phyloP scores from a whole-genome alignment of 1,140 invertebrate species.

The Grapholita molesta region DNA sequence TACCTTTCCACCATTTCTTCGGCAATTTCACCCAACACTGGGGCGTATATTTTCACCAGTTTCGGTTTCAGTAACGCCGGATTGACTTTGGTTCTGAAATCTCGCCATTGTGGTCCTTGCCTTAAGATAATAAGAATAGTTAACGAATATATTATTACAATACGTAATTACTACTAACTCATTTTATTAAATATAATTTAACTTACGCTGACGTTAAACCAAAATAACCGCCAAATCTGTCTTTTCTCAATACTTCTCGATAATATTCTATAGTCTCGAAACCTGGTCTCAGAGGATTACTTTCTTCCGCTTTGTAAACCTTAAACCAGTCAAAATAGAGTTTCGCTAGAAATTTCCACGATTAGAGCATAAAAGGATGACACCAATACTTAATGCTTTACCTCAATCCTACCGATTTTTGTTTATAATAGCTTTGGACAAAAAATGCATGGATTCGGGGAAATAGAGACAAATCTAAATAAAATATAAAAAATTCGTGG shows the following conservation, averaged over 20 bases:
- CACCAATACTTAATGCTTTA: too few relatives aligned
- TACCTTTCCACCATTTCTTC: conserved; percentile 52
- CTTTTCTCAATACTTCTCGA: conserved; percentile 43
- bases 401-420: too few relatives aligned
- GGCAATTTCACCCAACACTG: conserved; percentile 48
- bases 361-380: too few relatives aligned
- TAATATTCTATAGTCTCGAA: conserved; percentile 53
- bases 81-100: conserved; percentile 64
- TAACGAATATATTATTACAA: neutral
- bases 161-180: neutral
- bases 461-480: too few relatives aligned
- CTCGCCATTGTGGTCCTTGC: conserved; percentile 55
- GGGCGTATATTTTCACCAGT: conserved; percentile 57
- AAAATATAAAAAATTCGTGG: too few relatives aligned
- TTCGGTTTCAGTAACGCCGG: conserved; percentile 60
- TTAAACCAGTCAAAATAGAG: conserved; percentile 23
- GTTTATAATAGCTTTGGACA: too few relatives aligned
- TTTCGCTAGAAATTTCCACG: too few relatives aligned
- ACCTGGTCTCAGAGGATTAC: conserved; percentile 47
- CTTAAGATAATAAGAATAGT: conserved; percentile 32
- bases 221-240: conserved; percentile 40
- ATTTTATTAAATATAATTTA: conserved; percentile 1
- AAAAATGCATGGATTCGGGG: too few relatives aligned
- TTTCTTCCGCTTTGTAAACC: conserved; percentile 56
- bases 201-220: conserved; percentile 61